phyloP scores from a whole-genome alignment of 1,140 invertebrate species.

The Drosophila funebris region DNA sequence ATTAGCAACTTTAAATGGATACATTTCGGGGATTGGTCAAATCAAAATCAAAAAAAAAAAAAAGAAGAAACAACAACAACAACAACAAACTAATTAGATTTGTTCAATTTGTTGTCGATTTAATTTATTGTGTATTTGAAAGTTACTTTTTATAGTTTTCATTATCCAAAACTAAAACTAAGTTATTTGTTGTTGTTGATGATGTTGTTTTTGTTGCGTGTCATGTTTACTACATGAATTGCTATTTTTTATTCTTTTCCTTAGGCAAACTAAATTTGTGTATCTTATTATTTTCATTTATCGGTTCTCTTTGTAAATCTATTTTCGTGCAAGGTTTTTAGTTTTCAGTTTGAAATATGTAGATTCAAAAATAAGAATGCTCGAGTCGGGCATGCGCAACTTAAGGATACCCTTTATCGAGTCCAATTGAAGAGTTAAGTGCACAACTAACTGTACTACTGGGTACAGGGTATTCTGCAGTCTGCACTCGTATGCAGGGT shows the following conservation, averaged over 20 bases:
- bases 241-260: conserved; percentile 41
- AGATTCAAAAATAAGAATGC: conserved; percentile 21
- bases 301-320: conserved; percentile 38
- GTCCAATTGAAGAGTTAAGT: not conserved
- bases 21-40: not conserved
- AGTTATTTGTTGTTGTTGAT: conserved; percentile 29
- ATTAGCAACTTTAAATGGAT: not conserved
- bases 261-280: conserved; percentile 19
- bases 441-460: not conserved
- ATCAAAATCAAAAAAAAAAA: too few species aligned
- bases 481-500: not conserved
- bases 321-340: conserved; percentile 43
- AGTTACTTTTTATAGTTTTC: conserved; percentile 18
- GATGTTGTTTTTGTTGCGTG: conserved; percentile 26
- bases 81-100: conserved; percentile 22
- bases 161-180: conserved; percentile 30
- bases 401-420: conserved; percentile 1
- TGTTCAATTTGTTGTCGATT: conserved; percentile 24
- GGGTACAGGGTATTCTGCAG: not conserved
- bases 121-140: conserved; percentile 17
- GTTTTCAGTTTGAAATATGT: conserved; percentile 46
- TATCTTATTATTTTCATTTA: conserved; percentile 27
- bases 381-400: not conserved
- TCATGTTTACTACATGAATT: conserved; percentile 42
- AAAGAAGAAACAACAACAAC: too few species aligned